Percentiles rank a stretch among this genome's conserved stretches.
Conservation (phyloP, 2,888 invertebrate species). For the Drosophila mimetica region DNA sequence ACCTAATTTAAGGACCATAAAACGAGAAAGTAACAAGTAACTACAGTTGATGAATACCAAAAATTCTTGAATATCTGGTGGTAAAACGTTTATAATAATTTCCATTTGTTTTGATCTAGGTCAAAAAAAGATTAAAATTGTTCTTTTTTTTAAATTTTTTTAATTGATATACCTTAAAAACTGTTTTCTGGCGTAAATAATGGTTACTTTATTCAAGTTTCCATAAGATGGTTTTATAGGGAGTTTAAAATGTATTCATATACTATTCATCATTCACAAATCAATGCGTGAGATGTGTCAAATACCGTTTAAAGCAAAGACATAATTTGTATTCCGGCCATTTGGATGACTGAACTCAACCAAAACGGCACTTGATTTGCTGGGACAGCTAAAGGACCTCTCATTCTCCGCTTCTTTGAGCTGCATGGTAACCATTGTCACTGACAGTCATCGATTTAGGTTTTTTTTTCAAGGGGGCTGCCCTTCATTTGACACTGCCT, state of each 20-base stretch:
- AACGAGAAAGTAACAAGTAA: neutral
- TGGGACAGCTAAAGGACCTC: conserved; percentile 2
- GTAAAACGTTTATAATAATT: no score
- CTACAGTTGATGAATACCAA: neutral
- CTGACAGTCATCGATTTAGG: conserved; percentile 24
- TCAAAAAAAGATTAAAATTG: no score
- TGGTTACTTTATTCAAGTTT: no score
- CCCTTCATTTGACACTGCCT: conserved; percentile 45
- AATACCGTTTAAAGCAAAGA: conserved; percentile 6
- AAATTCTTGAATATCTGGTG: no score
- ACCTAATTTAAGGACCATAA: neutral
- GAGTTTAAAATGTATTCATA: no score
- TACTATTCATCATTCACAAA: neutral
- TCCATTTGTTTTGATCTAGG: no score
- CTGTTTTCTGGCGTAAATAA: no score
- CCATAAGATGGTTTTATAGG: no score
- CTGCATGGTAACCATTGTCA: conserved; percentile 29
- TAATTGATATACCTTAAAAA: no score
- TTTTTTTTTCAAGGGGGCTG: conserved; percentile 10
- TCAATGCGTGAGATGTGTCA: conserved; percentile 1
- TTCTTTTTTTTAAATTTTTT: no score
- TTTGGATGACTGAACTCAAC: conserved; percentile 10
- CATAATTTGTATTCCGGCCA: conserved; percentile 4
- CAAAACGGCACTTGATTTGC: conserved; percentile 24
- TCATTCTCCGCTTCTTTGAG: neutral